phyloP scores from a whole-genome alignment of 2,113 vertebrate genomes.

The Phaetusa simplex region DNA sequence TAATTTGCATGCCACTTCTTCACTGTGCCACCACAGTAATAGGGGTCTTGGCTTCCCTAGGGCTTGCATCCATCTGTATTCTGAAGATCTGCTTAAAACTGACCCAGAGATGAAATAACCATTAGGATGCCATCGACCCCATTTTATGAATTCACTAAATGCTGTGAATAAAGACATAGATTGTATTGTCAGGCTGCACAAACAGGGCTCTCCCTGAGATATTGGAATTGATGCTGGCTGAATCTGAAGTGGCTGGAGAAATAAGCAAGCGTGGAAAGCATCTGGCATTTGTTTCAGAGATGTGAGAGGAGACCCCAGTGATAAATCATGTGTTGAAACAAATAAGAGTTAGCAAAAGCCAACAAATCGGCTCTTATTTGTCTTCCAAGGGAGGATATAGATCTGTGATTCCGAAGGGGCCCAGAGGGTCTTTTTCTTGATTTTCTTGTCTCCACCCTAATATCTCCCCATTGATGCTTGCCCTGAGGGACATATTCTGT shows the following conservation, averaged over 20 bases:
- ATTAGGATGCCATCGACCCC: slow-evolving; percentile 23
- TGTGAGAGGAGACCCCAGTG: not conserved
- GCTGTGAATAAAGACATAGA: slow-evolving; percentile 51
- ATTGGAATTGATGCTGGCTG: slow-evolving; percentile 11
- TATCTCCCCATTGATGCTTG: not conserved
- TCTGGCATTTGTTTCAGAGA: not conserved
- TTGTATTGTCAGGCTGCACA: slow-evolving; percentile 53
- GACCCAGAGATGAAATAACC: slow-evolving; percentile 23
- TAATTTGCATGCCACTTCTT: slow-evolving; percentile 1
- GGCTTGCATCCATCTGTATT: slow-evolving; percentile 33
- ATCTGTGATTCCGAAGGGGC: not conserved
- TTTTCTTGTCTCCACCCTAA: not conserved
- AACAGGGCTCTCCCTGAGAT: slow-evolving; percentile 20
- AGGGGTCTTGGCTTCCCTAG: not conserved
- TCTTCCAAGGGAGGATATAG: not conserved
- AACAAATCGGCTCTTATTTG: not conserved
- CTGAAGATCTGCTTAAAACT: not conserved
- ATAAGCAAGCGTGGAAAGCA: not conserved
- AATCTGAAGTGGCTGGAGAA: slow-evolving; percentile 32
- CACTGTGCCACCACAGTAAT: not conserved
- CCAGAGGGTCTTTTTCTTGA: not conserved
- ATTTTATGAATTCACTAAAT: slow-evolving; percentile 57
- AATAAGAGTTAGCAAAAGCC: slow-evolving; percentile 23
- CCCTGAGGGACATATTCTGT: not conserved
- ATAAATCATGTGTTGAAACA: slow-evolving; percentile 50